These are phyloP conservation scores for Dromococcyx pavoninus DNA, from an alignment of 2,797 vertebrate genomes.

Conservation along the genomic window DNA sequence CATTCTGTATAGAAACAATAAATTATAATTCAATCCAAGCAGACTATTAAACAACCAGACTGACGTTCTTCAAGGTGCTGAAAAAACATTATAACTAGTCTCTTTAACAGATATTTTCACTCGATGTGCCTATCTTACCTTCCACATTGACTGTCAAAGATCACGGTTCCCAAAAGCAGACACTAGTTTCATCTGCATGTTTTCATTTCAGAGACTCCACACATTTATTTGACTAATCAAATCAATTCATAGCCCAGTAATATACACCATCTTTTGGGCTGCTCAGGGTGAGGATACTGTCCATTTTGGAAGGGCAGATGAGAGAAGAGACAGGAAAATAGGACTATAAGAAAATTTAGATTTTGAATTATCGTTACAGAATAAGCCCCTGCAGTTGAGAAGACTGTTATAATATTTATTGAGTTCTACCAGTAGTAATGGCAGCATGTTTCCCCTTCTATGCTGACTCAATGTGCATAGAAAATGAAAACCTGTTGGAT, in stretches of 20 bases:
- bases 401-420: constrained; percentile 21
- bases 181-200: neutral
- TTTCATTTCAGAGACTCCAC: neutral
- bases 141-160: neutral
- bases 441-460: neutral
- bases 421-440: constrained; percentile 21
- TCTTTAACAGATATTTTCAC: neutral
- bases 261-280: neutral
- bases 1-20: neutral
- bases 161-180: neutral
- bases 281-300: neutral
- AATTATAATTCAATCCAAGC: neutral
- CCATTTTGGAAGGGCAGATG: neutral
- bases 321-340: neutral
- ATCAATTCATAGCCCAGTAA: neutral
- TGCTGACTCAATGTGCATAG: constrained; percentile 47
- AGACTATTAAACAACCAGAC: neutral
- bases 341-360: neutral
- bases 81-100: neutral
- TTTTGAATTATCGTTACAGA: constrained; percentile 18
- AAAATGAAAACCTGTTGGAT: constrained; percentile 62
- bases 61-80: neutral
- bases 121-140: neutral
- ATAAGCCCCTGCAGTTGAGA: constrained; percentile 10
- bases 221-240: neutral